These are phyloP conservation scores for Miichthys miiuy DNA, from an alignment of 2,797 vertebrate species.

Conservation along the genomic window DNA sequence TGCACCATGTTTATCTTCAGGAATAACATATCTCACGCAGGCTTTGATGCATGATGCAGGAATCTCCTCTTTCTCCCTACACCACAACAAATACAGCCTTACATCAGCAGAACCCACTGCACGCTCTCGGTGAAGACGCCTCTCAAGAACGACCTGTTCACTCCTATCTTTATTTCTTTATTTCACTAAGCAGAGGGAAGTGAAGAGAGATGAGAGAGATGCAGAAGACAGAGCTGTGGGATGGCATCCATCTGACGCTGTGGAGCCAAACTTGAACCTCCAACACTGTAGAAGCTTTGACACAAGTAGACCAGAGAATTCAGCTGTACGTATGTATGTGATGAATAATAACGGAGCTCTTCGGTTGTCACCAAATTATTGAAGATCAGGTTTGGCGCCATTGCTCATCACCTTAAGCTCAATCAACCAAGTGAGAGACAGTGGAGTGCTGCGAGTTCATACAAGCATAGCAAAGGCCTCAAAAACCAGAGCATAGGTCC, in stretches of 20 bases:
- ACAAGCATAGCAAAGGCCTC: constrained; percentile 6
- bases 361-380: background rate
- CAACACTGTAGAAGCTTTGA: constrained; percentile 3
- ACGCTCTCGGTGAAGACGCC: constrained; percentile 27
- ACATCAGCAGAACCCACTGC: constrained; percentile 38
- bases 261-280: constrained; percentile 18
- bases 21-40: constrained; percentile 18
- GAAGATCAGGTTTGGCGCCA: background rate
- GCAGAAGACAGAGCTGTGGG: constrained; percentile 11
- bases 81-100: constrained; percentile 26
- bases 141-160: constrained; percentile 31
- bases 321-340: background rate
- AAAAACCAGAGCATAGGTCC: background rate
- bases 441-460: background rate
- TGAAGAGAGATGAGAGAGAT: background rate
- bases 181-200: background rate
- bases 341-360: constrained; percentile 24
- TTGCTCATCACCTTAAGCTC: background rate
- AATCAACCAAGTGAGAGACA: constrained; percentile 12
- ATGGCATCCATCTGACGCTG: constrained; percentile 19
- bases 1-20: constrained; percentile 1
- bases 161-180: background rate
- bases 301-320: background rate
- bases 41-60: constrained; percentile 63
- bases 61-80: constrained; percentile 28